Percentiles rank a stretch among this genome's conserved stretches.
Evolutionary conservation across 1,140 invertebrate genomes (phyloP).

Genomic region (Hesperophylax magnus): DNA sequence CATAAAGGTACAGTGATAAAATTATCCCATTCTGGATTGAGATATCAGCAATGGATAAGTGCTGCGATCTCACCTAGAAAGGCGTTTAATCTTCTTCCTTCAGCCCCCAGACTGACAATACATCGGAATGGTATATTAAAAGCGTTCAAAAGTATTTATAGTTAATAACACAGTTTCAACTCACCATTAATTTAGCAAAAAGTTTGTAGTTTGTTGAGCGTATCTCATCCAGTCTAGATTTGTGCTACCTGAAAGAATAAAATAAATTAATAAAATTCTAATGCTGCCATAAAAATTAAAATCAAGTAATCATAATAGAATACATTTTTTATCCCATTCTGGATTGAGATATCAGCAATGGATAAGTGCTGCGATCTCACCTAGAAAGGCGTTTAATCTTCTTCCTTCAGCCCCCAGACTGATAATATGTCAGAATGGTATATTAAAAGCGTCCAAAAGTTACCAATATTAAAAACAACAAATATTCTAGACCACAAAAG

Average conservation of each 20-base stretch:
- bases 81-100: conserved; percentile 44
- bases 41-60: conserved; percentile 36
- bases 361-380: conserved; percentile 46
- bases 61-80: conserved; percentile 51
- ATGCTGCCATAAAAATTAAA: no score
- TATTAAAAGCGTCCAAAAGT: conserved; percentile 42
- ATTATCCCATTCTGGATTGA: conserved; percentile 51
- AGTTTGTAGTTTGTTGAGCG: no score
- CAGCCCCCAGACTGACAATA: conserved; percentile 41
- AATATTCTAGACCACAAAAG: no score
- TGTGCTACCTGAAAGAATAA: no score
- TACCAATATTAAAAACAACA: no score
- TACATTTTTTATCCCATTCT: conserved; percentile 39
- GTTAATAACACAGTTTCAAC: not conserved
- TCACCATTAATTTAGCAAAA: no score
- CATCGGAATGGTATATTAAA: conserved; percentile 37
- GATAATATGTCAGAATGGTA: conserved; percentile 40
- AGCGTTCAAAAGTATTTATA: conserved; percentile 21
- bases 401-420: conserved; percentile 44
- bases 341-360: conserved; percentile 49
- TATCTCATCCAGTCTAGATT: no score
- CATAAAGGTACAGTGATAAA: not conserved
- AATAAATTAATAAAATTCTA: no score
- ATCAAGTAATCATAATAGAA: not conserved
- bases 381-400: conserved; percentile 47